phyloP scores from a whole-genome alignment of 2,797 vertebrate species.

The Sparidentex hasta region DNA sequence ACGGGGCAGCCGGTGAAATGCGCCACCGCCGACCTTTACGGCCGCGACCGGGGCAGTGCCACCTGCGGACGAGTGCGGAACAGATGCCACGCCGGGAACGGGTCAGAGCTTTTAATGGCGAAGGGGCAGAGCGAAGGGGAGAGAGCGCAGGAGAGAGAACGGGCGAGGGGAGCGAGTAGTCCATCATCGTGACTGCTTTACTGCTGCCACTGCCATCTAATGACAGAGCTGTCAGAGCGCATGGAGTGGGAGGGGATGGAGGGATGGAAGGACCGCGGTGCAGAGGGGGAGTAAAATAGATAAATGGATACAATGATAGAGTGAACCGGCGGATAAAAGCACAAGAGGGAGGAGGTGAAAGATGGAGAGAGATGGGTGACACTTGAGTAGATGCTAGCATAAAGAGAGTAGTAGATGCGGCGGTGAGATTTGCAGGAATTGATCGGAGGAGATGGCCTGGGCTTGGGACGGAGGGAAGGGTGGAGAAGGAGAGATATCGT shows the following conservation, averaged over 20 bases:
- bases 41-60: constrained; percentile 73
- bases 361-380: constrained; percentile 60
- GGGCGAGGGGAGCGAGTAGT: constrained; percentile 68
- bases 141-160: constrained; percentile 53
- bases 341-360: constrained; percentile 63
- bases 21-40: constrained; percentile 70
- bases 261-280: constrained; percentile 58
- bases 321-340: constrained; percentile 74
- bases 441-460: constrained; percentile 69
- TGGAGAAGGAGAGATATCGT: constrained; percentile 50
- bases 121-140: constrained; percentile 61
- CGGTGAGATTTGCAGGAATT: constrained; percentile 62
- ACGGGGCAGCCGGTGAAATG: constrained; percentile 72
- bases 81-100: constrained; percentile 77
- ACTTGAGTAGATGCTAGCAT: constrained; percentile 54
- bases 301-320: constrained; percentile 80
- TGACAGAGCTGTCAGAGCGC: constrained; percentile 82
- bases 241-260: constrained; percentile 71
- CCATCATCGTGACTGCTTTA: constrained; percentile 85
- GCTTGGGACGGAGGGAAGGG: constrained; percentile 42
- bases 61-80: constrained; percentile 78
- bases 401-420: constrained; percentile 59
- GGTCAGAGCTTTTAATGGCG: constrained; percentile 79
- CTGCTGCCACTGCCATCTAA: constrained; percentile 82
- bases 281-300: constrained; percentile 76